Percentiles rank a stretch among this genome's conserved stretches.
phyloP scores from a whole-genome alignment of 2,888 invertebrate genomes.

The Melinaea menophilus region DNA sequence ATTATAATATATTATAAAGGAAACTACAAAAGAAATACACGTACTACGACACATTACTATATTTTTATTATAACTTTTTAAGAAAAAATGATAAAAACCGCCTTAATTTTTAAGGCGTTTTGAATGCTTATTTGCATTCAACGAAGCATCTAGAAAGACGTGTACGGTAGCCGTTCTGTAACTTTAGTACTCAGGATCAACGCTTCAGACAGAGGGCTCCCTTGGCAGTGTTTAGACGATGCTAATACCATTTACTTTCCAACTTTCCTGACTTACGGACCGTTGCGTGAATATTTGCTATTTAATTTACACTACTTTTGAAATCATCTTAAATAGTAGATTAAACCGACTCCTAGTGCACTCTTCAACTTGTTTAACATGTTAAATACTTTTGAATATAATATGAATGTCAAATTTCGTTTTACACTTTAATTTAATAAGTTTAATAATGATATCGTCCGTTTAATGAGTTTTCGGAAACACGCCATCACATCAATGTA shows the following conservation, averaged over 20 bases:
- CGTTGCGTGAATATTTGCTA: constrained; percentile 66
- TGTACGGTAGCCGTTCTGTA: no score
- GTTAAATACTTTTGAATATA: not conserved
- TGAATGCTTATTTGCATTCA: constrained; percentile 25
- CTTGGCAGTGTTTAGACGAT: constrained; percentile 21
- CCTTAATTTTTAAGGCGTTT: constrained; percentile 18
- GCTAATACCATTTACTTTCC: constrained; percentile 77
- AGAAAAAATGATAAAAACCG: constrained; percentile 21
- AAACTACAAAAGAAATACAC: no score
- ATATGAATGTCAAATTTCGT: no score
- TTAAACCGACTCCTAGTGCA: constrained; percentile 39
- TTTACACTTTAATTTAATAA: no score
- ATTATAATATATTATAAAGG: no score
- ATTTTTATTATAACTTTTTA: not conserved
- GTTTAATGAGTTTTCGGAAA: not conserved
- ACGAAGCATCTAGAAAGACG: constrained; percentile 29
- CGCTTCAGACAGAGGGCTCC: no score
- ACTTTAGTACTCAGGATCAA: no score
- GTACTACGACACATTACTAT: not conserved
- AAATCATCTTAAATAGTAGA: constrained; percentile 56
- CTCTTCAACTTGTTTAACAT: not conserved
- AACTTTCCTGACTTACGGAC: constrained; percentile 71
- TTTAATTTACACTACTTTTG: constrained; percentile 67
- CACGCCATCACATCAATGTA: not conserved
- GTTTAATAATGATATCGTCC: no score